phyloP scores from a whole-genome alignment of 1,140 invertebrate genomes.

The Apis laboriosa region DNA sequence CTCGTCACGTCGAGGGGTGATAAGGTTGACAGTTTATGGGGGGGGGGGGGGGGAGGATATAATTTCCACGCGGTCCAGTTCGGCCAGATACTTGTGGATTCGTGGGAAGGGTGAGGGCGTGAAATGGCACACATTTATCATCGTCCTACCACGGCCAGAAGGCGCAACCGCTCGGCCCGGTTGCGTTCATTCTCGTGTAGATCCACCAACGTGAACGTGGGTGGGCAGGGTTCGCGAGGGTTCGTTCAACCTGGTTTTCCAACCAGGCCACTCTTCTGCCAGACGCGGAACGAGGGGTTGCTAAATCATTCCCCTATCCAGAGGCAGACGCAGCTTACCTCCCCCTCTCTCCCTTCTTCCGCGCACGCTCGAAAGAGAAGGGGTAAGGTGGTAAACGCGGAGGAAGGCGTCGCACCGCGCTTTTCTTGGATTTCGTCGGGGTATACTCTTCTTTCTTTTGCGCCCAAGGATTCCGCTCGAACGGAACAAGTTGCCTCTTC shows the following conservation, averaged over 20 bases:
- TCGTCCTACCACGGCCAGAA: slow-evolving; percentile 15
- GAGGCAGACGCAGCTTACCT: slow-evolving; percentile 12
- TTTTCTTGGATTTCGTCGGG: slow-evolving; percentile 23
- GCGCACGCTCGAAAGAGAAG: slow-evolving; percentile 10
- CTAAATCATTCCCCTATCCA: slow-evolving; percentile 44
- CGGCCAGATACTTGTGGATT: neutral
- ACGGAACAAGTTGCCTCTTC: neutral
- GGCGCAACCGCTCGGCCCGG: neutral
- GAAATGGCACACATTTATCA: slow-evolving; percentile 62
- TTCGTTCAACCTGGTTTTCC: slow-evolving; percentile 58
- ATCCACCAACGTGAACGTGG: slow-evolving; percentile 45
- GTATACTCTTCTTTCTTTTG: slow-evolving; percentile 12
- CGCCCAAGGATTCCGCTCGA: neutral
- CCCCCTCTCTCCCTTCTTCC: neutral
- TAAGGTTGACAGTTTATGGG: slow-evolving; percentile 53
- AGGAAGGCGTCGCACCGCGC: slow-evolving; percentile 6
- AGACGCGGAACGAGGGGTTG: slow-evolving; percentile 29
- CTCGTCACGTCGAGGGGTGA: neutral
- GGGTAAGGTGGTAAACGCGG: neutral
- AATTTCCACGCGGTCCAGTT: slow-evolving; percentile 49
- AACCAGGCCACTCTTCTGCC: slow-evolving; percentile 35
- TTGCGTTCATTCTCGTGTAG: slow-evolving; percentile 47
- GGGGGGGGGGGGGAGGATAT: slow-evolving; percentile 10
- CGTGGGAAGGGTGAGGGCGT: slow-evolving; percentile 34
- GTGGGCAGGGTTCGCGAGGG: slow-evolving; percentile 48